These are phyloP conservation scores for Drosophila lini DNA, from an alignment of 1,140 invertebrate genomes.

Conservation along the genomic window DNA sequence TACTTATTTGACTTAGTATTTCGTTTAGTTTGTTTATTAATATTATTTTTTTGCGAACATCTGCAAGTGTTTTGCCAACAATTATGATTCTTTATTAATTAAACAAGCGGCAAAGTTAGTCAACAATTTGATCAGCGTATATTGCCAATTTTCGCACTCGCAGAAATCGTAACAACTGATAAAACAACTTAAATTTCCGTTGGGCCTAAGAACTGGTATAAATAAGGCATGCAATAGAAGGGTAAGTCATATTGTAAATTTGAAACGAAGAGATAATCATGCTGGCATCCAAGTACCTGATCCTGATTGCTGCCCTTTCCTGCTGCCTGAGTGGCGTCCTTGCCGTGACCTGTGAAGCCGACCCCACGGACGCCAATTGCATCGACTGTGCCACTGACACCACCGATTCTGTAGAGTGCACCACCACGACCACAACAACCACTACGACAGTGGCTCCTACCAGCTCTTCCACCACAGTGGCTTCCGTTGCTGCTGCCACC, in stretches of 20 bases:
- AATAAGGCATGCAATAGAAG: constrained; percentile 1
- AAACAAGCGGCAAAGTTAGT: constrained; percentile 15
- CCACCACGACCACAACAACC: constrained; percentile 27
- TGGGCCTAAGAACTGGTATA: constrained; percentile 8
- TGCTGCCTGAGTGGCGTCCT: constrained; percentile 16
- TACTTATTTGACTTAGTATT: background rate
- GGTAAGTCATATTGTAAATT: background rate
- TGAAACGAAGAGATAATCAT: background rate
- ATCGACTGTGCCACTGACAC: constrained; percentile 11
- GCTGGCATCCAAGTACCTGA: constrained; percentile 15
- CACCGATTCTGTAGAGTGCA: constrained; percentile 3
- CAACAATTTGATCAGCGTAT: constrained; percentile 32
- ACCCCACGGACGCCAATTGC: background rate
- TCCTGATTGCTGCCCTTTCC: constrained; percentile 8
- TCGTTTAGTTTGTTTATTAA: background rate
- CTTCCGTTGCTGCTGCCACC: background rate
- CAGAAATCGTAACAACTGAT: constrained; percentile 34
- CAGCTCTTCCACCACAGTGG: constrained; percentile 4
- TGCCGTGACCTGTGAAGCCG: constrained; percentile 15
- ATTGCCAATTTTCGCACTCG: constrained; percentile 31
- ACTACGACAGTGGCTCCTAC: constrained; percentile 12
- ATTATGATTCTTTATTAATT: background rate
- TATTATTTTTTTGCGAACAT: constrained; percentile 11
- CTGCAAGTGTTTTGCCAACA: constrained; percentile 5
- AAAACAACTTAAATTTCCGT: constrained; percentile 18